Percentiles rank a stretch among this genome's conserved stretches.
phyloP scores from a whole-genome alignment of 2,888 invertebrate species.

The Chrysopilus asiliformis region DNA sequence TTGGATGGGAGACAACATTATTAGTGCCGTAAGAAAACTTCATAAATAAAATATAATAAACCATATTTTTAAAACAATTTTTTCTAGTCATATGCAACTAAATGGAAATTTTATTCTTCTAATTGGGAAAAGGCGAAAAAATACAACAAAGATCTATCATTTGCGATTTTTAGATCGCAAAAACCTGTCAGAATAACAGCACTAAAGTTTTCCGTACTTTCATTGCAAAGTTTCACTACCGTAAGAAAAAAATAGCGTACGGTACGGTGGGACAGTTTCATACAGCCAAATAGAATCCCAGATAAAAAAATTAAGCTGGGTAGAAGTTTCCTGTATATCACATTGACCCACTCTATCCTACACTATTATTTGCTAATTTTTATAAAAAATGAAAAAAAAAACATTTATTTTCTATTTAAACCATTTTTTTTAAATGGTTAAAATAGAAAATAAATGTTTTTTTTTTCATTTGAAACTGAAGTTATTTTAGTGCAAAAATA shows the following conservation, averaged over 20 bases:
- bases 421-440: not conserved
- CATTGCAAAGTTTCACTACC: conserved; percentile 30
- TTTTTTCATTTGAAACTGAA: not conserved
- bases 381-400: no score
- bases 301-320: not conserved
- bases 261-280: not conserved
- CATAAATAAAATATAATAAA: no score
- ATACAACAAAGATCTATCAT: conserved; percentile 22
- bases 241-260: conserved; percentile 15
- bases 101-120: conserved; percentile 14
- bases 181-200: conserved; percentile 29
- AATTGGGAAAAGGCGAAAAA: no score
- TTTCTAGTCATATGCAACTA: conserved; percentile 1
- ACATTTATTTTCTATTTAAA: no score
- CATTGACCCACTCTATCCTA: no score
- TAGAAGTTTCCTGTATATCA: not conserved
- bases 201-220: conserved; percentile 31
- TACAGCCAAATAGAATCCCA: not conserved
- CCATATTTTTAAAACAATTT: no score
- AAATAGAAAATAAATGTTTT: not conserved
- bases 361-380: no score
- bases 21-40: conserved; percentile 26
- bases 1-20: conserved; percentile 32
- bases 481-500: no score
- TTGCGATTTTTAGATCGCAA: conserved; percentile 31